phyloP scores from a whole-genome alignment of 1,140 invertebrate genomes.

The Heliconius nattereri region DNA sequence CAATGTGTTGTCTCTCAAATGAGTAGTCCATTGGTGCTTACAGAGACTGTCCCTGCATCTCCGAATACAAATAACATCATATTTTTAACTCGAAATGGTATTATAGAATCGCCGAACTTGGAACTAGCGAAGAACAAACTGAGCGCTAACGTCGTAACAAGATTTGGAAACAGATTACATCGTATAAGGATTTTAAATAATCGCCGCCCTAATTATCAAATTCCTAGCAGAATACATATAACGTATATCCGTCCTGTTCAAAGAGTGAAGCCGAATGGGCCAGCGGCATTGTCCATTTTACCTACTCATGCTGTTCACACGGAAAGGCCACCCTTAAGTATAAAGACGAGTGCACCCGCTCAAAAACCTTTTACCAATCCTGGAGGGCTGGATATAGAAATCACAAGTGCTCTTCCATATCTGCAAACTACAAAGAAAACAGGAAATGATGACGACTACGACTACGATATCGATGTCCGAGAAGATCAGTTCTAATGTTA shows the following conservation, averaged over 20 bases:
- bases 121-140: neutral
- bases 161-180: neutral
- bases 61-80: neutral
- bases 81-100: neutral
- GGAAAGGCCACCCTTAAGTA: neutral
- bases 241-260: neutral
- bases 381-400: neutral
- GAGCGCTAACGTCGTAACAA: neutral
- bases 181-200: constrained; percentile 1
- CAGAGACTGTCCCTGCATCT: neutral
- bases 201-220: neutral
- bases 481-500: neutral
- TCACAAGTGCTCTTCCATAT: neutral
- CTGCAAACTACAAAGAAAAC: neutral
- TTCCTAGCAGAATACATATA: constrained; percentile 1
- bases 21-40: neutral
- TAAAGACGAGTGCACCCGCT: neutral
- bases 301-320: neutral
- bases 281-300: neutral
- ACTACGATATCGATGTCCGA: neutral
- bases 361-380: neutral
- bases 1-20: neutral
- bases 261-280: neutral
- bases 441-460: neutral
- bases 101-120: neutral